Evolutionary conservation across 2,113 vertebrate species (phyloP), one percentile per base, ranked within the genome.

Genomic region (Notarius quadriscutis): DNA sequence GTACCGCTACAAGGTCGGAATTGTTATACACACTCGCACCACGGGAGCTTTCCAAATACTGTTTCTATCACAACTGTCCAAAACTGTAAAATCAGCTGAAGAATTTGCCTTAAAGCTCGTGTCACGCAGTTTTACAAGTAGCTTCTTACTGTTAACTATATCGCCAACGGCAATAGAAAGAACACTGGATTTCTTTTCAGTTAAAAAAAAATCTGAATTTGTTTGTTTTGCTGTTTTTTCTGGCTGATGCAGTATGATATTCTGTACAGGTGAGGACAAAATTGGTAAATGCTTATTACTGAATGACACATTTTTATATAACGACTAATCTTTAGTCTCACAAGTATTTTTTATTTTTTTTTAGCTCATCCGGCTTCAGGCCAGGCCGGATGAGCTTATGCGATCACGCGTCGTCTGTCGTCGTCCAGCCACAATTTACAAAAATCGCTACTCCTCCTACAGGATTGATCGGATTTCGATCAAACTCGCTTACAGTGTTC

Each of bases 1-100:
- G 95, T 95, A 95, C 74, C 93, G 95, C 0, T 95, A 94, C 58
- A 95, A 95, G 89, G 89, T 87, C 90, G 95, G 98, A 91, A 53
- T 27, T 48, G 27, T 51, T 27, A 84, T 27, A 58, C 81, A 69
- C 34, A 53, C 53, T 71, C 79, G 50, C 50, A 5, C 8, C 72
- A n/a, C 12, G 51, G 4, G 14, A 53, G 51, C n/a, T 15, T 17
- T 79, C 17, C 22, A 27, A 6, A 79, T 27, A 9, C 5, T 14
- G 14, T 79, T 79, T 55, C 51, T 55, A 27, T 15, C 14, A 17
- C n/a, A 55, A 7, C 55, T 57, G 77, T 7, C 4, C 53, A 57
- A 75, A 72, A 41, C 17, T 72, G 9, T 17, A 20, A 41, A 12
- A 79, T 25, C 51, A 30, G 51, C 51, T 79, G n/a, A 55, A 57